phyloP scores from a whole-genome alignment of 1,140 invertebrate species.

The Drosophila ananassae region DNA sequence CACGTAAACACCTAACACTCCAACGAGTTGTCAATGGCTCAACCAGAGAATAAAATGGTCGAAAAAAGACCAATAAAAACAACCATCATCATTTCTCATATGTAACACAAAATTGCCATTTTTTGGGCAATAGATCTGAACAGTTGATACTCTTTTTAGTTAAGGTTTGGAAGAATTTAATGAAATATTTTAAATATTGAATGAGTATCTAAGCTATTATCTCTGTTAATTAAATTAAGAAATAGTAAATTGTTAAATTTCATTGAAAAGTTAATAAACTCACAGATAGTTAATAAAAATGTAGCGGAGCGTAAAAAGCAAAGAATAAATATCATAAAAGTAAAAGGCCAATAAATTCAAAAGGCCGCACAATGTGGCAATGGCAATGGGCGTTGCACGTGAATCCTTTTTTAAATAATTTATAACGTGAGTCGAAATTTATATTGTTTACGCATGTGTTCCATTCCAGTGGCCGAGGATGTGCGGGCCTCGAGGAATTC shows the following conservation, averaged over 20 bases:
- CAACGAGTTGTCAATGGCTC: conserved; percentile 70
- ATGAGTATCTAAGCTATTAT: neutral
- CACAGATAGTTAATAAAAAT: conserved; percentile 27
- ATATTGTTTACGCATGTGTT: conserved; percentile 79
- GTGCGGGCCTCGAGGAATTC: conserved; percentile 67
- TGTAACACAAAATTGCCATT: conserved; percentile 2
- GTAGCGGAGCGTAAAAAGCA: conserved; percentile 39
- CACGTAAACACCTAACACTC: conserved; percentile 73
- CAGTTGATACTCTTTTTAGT: conserved; percentile 13
- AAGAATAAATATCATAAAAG: conserved; percentile 74
- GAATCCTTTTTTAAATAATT: conserved; percentile 77
- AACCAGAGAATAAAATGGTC: conserved; percentile 58
- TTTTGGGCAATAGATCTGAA: neutral
- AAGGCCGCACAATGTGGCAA: conserved; percentile 40
- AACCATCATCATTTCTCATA: conserved; percentile 51
- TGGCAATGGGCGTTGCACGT: conserved; percentile 33
- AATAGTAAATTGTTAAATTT: conserved; percentile 17
- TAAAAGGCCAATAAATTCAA: conserved; percentile 80
- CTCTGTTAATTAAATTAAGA: too few relatives aligned
- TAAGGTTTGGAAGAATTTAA: neutral
- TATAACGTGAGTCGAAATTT: conserved; percentile 73
- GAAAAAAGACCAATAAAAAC: conserved; percentile 68
- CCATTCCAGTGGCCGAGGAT: conserved; percentile 70
- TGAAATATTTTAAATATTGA: too few relatives aligned
- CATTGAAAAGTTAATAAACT: conserved; percentile 25